Base-by-base conservation (phyloP, 2,797 vertebrate genomes). In the Peromyscus attwateri region DNA sequence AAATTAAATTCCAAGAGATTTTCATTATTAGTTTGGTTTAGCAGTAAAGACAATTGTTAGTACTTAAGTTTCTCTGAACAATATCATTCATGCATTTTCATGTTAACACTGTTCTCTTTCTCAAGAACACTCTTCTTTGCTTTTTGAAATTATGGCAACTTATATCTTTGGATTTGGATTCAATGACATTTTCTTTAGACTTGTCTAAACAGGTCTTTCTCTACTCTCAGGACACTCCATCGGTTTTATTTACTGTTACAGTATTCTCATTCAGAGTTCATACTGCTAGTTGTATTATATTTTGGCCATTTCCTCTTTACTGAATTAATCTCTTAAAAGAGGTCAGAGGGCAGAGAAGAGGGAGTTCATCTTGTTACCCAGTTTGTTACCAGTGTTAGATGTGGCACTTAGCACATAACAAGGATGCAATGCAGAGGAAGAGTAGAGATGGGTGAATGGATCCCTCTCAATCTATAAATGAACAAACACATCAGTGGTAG, bases 1-100 rank as follows among this genome's bases (percentile, higher is more conserved):
- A 79, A 94, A 92, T 52, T 14, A 76, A 92, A 96, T 40, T 89
- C n/a, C 66, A 92, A 14, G 49, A 91, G 80, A 17, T 92, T 92
- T 85, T 88, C 27, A 80, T 77, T 6, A 31, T 49, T 79, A 70
- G 71, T 89, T 95, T 94, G 10, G 49, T 82, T 52, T 37, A 77
- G 23, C 3, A 23, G 46, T 23, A 19, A 94, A 84, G 40, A 88
- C 81, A 94, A 64, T 89, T 64, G 17, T 34, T 85, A 52, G 34
- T 77, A 89, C 34, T 92, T 84, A 91, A 52, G 1, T 73, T 89
- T 94, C 75, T 4, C 4, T 49, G 83, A 76, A 87, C 70, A 49
- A 91, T 37, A 2, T 46, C 31, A 71, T 90, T 94, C 6, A 83
- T 80, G 43, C 9, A 60, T 91, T 84, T 75, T 92, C 16, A 89